phyloP scores from a whole-genome alignment of 2,113 vertebrate species.

The Ginglymostoma cirratum region DNA sequence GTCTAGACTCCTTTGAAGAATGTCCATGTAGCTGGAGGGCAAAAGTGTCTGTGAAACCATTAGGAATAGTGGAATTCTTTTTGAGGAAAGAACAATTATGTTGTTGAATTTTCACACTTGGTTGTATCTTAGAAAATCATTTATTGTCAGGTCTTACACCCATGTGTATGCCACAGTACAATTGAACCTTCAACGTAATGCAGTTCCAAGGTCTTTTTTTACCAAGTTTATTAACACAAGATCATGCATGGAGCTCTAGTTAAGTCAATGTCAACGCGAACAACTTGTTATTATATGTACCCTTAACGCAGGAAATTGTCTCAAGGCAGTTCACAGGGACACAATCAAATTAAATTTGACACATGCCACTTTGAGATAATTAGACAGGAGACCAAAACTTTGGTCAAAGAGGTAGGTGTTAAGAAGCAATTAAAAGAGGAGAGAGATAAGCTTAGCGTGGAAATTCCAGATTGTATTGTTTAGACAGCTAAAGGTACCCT shows the following conservation, averaged over 20 bases:
- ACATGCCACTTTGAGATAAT: not conserved
- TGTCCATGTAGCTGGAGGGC: not conserved
- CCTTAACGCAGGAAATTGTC: not conserved
- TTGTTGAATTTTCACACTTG: not conserved
- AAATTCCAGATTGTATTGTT: not conserved
- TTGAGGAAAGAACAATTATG: not conserved
- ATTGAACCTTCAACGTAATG: not conserved
- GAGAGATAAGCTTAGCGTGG: not conserved
- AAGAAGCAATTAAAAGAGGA: not conserved
- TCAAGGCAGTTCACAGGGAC: not conserved
- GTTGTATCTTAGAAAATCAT: not conserved
- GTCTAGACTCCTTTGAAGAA: not conserved
- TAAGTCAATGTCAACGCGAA: not conserved
- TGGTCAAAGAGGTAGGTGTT: not conserved
- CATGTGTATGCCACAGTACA: not conserved
- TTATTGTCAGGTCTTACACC: not conserved
- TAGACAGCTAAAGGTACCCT: not conserved
- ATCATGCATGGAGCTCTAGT: not conserved
- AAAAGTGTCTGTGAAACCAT: not conserved
- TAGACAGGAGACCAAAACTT: not conserved
- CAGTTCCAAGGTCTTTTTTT: not conserved
- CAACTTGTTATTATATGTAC: not conserved
- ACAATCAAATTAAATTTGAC: not conserved
- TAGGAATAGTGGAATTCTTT: not conserved
- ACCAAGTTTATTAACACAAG: not conserved